Evolutionary conservation across 2,888 invertebrate species (phyloP), one percentile per base, ranked within the genome.

Genomic region (Odontocolon sp.): DNA sequence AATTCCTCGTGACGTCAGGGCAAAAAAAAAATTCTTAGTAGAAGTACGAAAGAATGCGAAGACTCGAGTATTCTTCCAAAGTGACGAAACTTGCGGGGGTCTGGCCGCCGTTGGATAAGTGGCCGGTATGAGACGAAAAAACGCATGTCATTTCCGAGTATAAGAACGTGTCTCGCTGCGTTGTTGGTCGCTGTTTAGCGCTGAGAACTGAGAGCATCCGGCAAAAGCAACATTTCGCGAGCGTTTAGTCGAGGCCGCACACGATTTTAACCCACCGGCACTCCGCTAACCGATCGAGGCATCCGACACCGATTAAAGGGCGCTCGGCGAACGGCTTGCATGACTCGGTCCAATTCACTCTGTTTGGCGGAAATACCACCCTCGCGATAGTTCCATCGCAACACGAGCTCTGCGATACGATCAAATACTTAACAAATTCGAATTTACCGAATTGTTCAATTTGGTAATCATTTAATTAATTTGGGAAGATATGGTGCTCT

Each of bases 331-430:
- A 54, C 63, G 73, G 76, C 76, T 84, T 81, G 85, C 86, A 85
- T 85, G 85, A 86, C 84, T 85, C 78, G 77, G 70, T 79, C 82
- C 82, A 86, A 86, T 86, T 86, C 84, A 80, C 81, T 74, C 77
- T 82, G 84, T 84, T 86, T 83, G 78, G 70, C 79, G 81, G 81
- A 84, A 85, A 84, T 83, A 82, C 81, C 80, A 42, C 64, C 80
- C 76, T 57, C 66, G 56, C 40, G 40, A 68, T 54, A 61, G 40
- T 45, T 71, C 14, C 42, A 64, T 42, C 57, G 69, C 28, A 52
- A 73, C 56, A 57, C 56, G 38, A 38, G 21, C 14, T 47, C 31
- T 23, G 5, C 47, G 6, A n/a, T 63, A 14, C 64, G 16, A 57
- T 64, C 50, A 33, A 18, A 59, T 57, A 70, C 52, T 54, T 45